Base-by-base conservation (phyloP, 2,888 invertebrate species). In the Nebria salina region DNA sequence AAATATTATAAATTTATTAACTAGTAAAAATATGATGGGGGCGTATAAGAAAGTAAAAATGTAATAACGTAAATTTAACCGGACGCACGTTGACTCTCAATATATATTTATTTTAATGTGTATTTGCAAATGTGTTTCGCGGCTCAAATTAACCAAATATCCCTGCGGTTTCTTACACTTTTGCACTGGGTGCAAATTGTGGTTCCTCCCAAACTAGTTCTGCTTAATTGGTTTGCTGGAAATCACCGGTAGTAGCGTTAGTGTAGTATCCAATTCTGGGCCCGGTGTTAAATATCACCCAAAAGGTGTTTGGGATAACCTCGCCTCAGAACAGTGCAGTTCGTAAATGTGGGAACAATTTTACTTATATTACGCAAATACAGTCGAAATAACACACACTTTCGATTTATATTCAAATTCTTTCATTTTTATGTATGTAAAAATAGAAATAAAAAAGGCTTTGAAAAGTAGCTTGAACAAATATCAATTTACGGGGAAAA, bases 161-260 rank as follows among this genome's bases (percentile, higher is more conserved):
- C 54, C 13, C 11, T 54, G 54, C 54, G 54, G 54, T 54, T 8
- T 54, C 54, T 54, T 54, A 13, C 54, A 54, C 54, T 54, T 54
- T 54, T 54, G 54, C 54, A 54, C 54, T 54, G 54, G 54, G 54
- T 54, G 54, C 54, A 54, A 54, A 54, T 54, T 54, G 54, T 54
- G 54, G 54, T 54, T 54, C 54, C 54, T 54, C 54, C 54, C 54
- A 54, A 54, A 54, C 54, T 54, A 54, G 54, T 54, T 54, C 54
- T 54, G 54, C 54, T 54, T 54, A 54, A 54, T 54, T 54, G 54
- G 54, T 7, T 54, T 54, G 7, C 54, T 54, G 54, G 13, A 54
- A 54, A 54, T 54, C 54, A 54, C 54, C 54, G 54, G 54, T 54
- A 13, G 54, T 54, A 13, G 54, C 54, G 54, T 54, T 54, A 54